A percentile compares a stretch with the other conserved stretches of the same genome.
Conservation (phyloP, 1,140 invertebrate species). For the Heliconius melpomene region DNA sequence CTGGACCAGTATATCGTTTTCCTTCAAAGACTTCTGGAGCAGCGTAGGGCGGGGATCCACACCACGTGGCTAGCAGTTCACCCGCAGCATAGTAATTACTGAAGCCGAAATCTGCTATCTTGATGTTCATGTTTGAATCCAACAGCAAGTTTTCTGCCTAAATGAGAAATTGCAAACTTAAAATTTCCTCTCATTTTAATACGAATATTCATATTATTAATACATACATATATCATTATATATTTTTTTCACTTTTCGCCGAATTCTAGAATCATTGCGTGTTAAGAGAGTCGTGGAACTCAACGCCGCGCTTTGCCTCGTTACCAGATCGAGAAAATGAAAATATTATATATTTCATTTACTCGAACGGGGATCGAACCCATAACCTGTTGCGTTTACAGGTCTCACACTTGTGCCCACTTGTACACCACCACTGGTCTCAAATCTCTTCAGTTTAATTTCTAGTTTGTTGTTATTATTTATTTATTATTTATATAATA, state of each 20-base stretch:
- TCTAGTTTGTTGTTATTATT: too few species aligned
- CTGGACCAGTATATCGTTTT: slow-evolving; percentile 96
- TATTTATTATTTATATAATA: not conserved
- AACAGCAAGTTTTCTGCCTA: slow-evolving; percentile 97
- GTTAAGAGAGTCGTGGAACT: too few species aligned
- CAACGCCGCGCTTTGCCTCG: too few species aligned
- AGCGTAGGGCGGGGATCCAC: slow-evolving; percentile 98
- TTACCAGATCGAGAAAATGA: too few species aligned
- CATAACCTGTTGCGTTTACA: too few species aligned
- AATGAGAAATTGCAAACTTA: slow-evolving; percentile 51
- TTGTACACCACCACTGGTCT: too few species aligned
- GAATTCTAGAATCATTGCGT: too few species aligned
- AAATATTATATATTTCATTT: too few species aligned
- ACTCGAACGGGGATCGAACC: too few species aligned
- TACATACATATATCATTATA: not conserved
- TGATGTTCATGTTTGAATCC: slow-evolving; percentile 97
- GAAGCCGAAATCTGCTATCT: slow-evolving; percentile 98
- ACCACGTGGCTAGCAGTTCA: slow-evolving; percentile 95
- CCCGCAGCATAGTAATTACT: slow-evolving; percentile 94
- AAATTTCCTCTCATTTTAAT: slow-evolving; percentile 23
- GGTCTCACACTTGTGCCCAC: too few species aligned
- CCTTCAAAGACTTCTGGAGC: slow-evolving; percentile 99
- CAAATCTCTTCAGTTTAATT: too few species aligned
- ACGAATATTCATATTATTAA: not conserved
- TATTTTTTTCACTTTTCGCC: too few species aligned